These are phyloP conservation scores for Panagrolaimus sp. DNA, from an alignment of 1,140 invertebrate species.

Conservation along the genomic window DNA sequence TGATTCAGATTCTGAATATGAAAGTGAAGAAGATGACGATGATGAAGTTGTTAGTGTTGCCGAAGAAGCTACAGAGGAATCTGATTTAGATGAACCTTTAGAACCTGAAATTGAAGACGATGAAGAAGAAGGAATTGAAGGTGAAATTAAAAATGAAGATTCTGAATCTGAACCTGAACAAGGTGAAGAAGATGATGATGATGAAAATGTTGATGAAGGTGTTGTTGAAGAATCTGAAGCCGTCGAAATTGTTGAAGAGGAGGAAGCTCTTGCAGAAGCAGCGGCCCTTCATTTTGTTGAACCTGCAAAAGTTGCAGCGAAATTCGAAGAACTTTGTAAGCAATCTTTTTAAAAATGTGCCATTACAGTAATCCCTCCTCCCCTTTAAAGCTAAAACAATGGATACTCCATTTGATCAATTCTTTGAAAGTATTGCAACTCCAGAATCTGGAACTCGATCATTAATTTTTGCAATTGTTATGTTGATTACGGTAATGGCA, in stretches of 20 bases:
- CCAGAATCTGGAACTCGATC: not conserved
- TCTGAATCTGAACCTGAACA: not conserved
- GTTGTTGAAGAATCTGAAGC: not conserved
- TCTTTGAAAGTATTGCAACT: not conserved
- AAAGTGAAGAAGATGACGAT: not conserved
- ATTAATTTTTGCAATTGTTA: not conserved
- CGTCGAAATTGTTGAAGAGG: not conserved
- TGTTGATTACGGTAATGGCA: too few species aligned
- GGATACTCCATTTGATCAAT: not conserved
- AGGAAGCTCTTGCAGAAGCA: not conserved
- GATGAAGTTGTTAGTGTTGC: not conserved
- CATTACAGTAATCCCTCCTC: not conserved
- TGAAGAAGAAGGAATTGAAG: not conserved
- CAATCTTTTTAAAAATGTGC: not conserved
- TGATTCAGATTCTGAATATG: constrained; percentile 7
- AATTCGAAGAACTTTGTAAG: constrained; percentile 13
- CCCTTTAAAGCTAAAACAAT: constrained; percentile 8
- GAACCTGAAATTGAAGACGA: not conserved
- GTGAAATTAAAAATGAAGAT: not conserved
- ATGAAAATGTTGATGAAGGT: not conserved
- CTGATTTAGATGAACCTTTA: not conserved
- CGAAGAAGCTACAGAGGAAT: not conserved
- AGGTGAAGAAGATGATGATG: not conserved
- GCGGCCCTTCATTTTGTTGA: not conserved
- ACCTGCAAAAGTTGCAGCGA: not conserved